Percentiles rank a stretch among this genome's conserved stretches.
Conservation (phyloP, 1,140 invertebrate species). For the Steinernema feltiae region DNA sequence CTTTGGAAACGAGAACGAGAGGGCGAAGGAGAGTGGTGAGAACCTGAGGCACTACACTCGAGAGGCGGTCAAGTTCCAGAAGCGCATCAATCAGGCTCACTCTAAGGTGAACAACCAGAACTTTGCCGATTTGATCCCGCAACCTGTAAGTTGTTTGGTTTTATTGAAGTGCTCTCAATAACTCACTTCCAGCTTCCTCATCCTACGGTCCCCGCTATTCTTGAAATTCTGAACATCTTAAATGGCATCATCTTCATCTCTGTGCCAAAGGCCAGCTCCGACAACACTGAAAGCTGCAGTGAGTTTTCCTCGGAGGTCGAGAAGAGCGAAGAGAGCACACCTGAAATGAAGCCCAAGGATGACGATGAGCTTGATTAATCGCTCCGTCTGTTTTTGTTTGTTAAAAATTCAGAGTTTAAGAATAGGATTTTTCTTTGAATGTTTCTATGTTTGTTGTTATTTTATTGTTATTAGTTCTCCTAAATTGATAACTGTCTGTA, state of each 20-base stretch:
- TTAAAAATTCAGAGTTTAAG: background rate
- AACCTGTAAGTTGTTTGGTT: slow-evolving; percentile 65
- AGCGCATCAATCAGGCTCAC: slow-evolving; percentile 68
- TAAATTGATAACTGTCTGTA: background rate
- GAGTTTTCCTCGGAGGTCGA: no score
- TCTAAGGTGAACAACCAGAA: slow-evolving; percentile 27
- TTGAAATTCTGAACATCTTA: slow-evolving; percentile 95
- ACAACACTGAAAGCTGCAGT: no score
- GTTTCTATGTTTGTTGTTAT: no score
- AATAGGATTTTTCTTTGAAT: background rate
- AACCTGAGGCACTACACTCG: slow-evolving; percentile 88
- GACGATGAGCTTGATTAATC: background rate
- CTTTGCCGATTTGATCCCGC: slow-evolving; percentile 59
- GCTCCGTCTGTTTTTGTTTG: background rate
- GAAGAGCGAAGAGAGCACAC: background rate
- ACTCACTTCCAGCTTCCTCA: slow-evolving; percentile 74
- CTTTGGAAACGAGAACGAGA: slow-evolving; percentile 90
- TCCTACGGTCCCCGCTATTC: slow-evolving; percentile 83
- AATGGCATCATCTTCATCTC: slow-evolving; percentile 89
- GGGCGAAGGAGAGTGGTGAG: slow-evolving; percentile 90
- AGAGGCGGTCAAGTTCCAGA: slow-evolving; percentile 91
- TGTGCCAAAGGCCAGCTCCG: background rate
- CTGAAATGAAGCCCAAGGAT: background rate
- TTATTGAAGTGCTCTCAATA: background rate
- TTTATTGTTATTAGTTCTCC: background rate